Evolutionary conservation across 2,797 vertebrate species (phyloP), one percentile per base, ranked within the genome.

Genomic region (Mionectes olivaceus): DNA sequence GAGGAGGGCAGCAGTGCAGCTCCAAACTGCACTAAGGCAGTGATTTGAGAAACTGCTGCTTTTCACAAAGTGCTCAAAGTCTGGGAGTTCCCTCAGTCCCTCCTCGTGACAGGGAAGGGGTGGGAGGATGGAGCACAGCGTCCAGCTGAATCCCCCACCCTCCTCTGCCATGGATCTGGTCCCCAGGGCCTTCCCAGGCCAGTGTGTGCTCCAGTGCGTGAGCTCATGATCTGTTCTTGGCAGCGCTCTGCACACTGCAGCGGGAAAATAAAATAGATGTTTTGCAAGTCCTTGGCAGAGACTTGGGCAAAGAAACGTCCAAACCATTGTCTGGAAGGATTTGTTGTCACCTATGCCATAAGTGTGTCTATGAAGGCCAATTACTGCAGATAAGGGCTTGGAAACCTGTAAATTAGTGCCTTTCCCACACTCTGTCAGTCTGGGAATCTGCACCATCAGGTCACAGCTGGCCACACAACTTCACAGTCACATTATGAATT

Each of bases 161-260:
- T 68, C 39, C 81, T 79, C 63, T 87, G 90, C 88, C 87, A 32
- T 46, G 87, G 85, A 88, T 39, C 3, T 1, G 57, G 2, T 91
- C 52, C 92, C 80, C 0, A 0, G 80, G 90, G 80, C 37, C 67
- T 39, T 49, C 74, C 77, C 41, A 67, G 93, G 28, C 77, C 68
- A 67, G 0, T 76, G 63, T 90, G 64, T 41, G 89, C 88, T 96
- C 77, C 92, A 93, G 83, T 6, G 35, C 9, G 7, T 95, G 94
- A 96, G 71, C 92, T 96, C 93, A 94, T 79, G 83, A 63, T 28
- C 86, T 93, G 83, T 30, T 77, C 85, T 82, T 94, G 93, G 92
- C 93, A 92, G 71, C 44, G 27, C 44, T 91, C 67, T 53, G 64
- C 60, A 49, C 5, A 3, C 80, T 90, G 67, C 77, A 87, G 77